Evolutionary conservation across 2,113 vertebrate genomes (phyloP), one percentile per base, ranked within the genome.

Genomic region (Malurus elegans): DNA sequence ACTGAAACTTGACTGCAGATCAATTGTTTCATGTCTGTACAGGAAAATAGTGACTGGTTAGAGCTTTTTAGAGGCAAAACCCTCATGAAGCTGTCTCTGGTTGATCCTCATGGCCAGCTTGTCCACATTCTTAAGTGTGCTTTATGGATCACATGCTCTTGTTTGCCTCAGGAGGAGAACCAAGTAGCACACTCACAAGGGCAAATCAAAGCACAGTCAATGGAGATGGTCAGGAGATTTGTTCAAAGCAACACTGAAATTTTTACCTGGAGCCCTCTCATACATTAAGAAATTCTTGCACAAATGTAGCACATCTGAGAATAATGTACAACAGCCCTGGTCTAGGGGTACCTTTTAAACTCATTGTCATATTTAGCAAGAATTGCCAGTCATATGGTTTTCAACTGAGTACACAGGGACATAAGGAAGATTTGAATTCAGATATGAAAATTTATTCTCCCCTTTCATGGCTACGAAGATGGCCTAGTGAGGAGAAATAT

Each of bases 381-480:
- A 91, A 40, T 8, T 16, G 23, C 6, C 1, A 5, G 25, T 42
- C 12, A 32, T 34, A 26, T 56, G 3, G 40, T 44, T 83, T 88
- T 71, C 57, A 69, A 29, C 28, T 64, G 31, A 89, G 54, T 65
- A 34, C 29, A 54, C 25, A 31, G 15, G 10, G 7, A n/a, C 13
- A 58, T 28, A 54, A 79, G 23, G 23, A 79, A 64, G 14, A 69
- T 64, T 76, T 72, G 0, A 72, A 56, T 56, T 93, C 19, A 62
- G 24, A 23, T 32, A n/a, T 23, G 8, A n/a, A 54, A 56, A 9
- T 31, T 79, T 23, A 23, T 78, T 78, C 57, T 42, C 36, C 3
- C 2, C 6, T 25, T 79, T 62, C 8, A 38, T 36, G 18, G 4
- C 3, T 58, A 20, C 0, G 0, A 79, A 91, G 26, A 36, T 34